These are phyloP conservation scores for Barypeithes pellucidus DNA, from an alignment of 2,888 invertebrate genomes.

Conservation along the genomic window DNA sequence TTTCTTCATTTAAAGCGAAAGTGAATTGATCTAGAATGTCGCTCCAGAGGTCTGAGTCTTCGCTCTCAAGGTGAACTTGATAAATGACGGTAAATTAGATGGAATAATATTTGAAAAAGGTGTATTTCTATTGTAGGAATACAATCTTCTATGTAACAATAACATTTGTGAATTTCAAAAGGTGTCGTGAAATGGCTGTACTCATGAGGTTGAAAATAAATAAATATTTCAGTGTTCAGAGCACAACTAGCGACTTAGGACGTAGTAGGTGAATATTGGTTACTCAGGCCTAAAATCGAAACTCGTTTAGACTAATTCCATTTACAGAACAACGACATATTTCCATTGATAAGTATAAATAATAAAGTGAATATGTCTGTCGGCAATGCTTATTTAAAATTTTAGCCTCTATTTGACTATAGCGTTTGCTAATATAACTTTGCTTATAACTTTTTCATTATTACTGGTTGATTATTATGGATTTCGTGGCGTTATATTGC, in stretches of 20 bases:
- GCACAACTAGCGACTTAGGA: constrained; percentile 65
- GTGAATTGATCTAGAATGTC: too few relatives aligned
- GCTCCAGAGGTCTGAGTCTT: too few relatives aligned
- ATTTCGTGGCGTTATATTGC: constrained; percentile 67
- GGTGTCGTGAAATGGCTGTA: constrained; percentile 44
- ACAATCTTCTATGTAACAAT: too few relatives aligned
- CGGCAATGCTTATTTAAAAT: constrained; percentile 68
- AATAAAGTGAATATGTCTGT: constrained; percentile 65
- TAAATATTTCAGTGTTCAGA: constrained; percentile 56
- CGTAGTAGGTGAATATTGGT: constrained; percentile 64
- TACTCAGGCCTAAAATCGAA: constrained; percentile 71
- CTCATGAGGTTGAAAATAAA: constrained; percentile 26
- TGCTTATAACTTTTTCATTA: constrained; percentile 62
- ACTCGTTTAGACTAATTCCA: constrained; percentile 72
- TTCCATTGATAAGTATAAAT: constrained; percentile 66
- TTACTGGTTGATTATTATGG: constrained; percentile 61
- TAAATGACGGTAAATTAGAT: too few relatives aligned
- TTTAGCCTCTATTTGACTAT: constrained; percentile 70
- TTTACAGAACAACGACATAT: constrained; percentile 72
- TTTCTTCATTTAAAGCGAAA: too few relatives aligned
- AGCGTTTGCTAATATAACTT: constrained; percentile 66
- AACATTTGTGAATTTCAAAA: not conserved
- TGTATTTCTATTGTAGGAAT: too few relatives aligned
- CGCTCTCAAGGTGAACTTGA: too few relatives aligned
- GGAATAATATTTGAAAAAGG: too few relatives aligned